Evolutionary conservation across 2,113 vertebrate genomes (phyloP).

Genomic region (Turdus rufiventris): DNA sequence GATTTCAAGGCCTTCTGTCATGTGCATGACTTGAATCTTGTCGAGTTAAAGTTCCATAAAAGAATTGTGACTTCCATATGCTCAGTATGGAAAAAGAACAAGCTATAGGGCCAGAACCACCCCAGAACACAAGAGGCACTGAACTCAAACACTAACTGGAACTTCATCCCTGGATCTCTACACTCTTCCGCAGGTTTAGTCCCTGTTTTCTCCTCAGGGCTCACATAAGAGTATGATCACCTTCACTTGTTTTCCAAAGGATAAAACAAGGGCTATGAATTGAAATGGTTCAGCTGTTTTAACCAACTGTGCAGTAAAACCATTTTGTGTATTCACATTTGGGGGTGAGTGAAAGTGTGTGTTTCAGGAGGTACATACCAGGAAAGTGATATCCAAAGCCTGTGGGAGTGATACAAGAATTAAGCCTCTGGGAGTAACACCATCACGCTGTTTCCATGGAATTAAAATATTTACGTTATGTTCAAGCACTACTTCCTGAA

Average conservation of each 20-base stretch:
- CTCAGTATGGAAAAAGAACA: not conserved
- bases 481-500: not conserved
- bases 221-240: not conserved
- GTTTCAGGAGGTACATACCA: not conserved
- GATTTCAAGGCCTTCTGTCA: conserved; percentile 12
- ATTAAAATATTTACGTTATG: not conserved
- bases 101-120: not conserved
- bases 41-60: not conserved
- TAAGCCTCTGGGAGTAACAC: not conserved
- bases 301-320: not conserved
- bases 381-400: not conserved
- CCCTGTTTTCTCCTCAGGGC: not conserved
- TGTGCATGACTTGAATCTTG: not conserved
- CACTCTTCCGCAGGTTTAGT: not conserved
- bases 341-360: not conserved
- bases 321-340: not conserved
- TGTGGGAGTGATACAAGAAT: not conserved
- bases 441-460: not conserved
- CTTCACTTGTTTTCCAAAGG: not conserved
- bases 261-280: not conserved
- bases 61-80: not conserved
- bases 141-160: not conserved
- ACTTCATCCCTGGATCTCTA: not conserved
- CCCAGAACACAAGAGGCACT: not conserved
- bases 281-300: not conserved